These are phyloP conservation scores for Cossypha polioptera DNA, from an alignment of 2,797 vertebrate species.

Conservation along the genomic window DNA sequence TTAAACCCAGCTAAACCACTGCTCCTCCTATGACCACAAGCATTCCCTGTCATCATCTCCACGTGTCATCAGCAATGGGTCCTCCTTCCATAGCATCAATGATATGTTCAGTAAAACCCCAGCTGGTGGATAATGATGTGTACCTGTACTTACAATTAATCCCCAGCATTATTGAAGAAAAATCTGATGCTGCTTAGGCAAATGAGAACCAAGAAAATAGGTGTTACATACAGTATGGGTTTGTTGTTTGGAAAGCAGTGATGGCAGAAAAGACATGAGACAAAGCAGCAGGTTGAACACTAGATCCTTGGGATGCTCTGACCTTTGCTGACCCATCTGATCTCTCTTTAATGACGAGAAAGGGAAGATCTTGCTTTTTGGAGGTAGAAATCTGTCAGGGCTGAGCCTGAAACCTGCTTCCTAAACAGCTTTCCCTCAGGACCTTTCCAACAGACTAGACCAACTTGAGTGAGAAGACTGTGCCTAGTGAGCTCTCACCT, in stretches of 20 bases:
- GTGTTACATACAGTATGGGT: background rate
- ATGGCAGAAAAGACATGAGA: background rate
- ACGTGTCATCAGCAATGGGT: background rate
- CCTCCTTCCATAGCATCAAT: background rate
- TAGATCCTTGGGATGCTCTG: background rate
- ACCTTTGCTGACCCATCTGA: background rate
- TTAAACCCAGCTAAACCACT: background rate
- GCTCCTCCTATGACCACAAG: background rate
- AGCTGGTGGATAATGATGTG: background rate
- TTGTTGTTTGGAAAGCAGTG: background rate
- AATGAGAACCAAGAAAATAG: background rate
- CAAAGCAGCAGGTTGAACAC: background rate
- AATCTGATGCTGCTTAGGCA: background rate
- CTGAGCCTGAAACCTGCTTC: background rate
- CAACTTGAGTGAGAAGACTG: background rate
- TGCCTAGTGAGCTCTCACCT: background rate
- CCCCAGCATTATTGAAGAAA: background rate
- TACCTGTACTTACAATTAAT: background rate
- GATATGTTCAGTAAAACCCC: background rate
- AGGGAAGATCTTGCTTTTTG: background rate
- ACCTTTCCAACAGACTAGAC: background rate
- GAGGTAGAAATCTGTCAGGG: background rate
- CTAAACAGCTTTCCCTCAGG: background rate
- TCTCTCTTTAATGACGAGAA: background rate
- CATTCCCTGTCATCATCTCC: background rate